Evolutionary conservation across 2,888 invertebrate genomes (phyloP).

Genomic region (Drosophila kuntzei): DNA sequence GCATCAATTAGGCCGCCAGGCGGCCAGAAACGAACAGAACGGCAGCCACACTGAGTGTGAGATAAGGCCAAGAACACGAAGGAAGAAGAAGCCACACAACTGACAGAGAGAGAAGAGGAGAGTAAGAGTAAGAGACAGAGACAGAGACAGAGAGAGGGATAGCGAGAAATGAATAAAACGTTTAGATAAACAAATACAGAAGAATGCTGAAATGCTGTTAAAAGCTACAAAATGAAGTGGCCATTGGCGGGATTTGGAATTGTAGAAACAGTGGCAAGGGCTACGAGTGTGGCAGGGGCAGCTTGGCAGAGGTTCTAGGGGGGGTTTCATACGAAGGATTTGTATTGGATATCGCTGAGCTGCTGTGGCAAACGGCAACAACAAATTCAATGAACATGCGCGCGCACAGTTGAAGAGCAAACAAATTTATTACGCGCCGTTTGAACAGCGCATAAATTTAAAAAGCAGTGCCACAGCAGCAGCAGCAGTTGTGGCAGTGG

Average conservation of each 20-base stretch:
- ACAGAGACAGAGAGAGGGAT: slow-evolving; percentile 42
- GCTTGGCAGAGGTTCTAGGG: no score
- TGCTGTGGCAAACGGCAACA: slow-evolving; percentile 35
- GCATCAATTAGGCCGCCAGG: slow-evolving; percentile 82
- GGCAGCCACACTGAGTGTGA: slow-evolving; percentile 63
- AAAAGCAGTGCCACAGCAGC: slow-evolving; percentile 28
- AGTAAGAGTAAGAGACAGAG: not conserved
- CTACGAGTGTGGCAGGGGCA: slow-evolving; percentile 10
- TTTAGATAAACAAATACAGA: slow-evolving; percentile 83
- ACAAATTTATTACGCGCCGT: slow-evolving; percentile 83
- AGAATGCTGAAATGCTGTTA: slow-evolving; percentile 80
- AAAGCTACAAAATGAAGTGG: slow-evolving; percentile 81
- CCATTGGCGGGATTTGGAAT: slow-evolving; percentile 64
- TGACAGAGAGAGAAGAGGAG: not conserved
- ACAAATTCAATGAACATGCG: slow-evolving; percentile 82
- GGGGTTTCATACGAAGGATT: slow-evolving; percentile 31
- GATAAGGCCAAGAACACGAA: slow-evolving; percentile 64
- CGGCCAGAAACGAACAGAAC: slow-evolving; percentile 53
- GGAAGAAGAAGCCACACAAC: slow-evolving; percentile 48
- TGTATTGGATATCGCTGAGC: slow-evolving; percentile 31
- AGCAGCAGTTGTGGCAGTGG: slow-evolving; percentile 17
- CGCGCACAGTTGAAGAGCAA: slow-evolving; percentile 83
- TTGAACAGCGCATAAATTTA: slow-evolving; percentile 83
- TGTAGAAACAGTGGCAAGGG: slow-evolving; percentile 19
- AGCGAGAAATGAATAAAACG: slow-evolving; percentile 76